Conservation (phyloP, 1,140 invertebrate species). For the Pristionchus pacificus region DNA sequence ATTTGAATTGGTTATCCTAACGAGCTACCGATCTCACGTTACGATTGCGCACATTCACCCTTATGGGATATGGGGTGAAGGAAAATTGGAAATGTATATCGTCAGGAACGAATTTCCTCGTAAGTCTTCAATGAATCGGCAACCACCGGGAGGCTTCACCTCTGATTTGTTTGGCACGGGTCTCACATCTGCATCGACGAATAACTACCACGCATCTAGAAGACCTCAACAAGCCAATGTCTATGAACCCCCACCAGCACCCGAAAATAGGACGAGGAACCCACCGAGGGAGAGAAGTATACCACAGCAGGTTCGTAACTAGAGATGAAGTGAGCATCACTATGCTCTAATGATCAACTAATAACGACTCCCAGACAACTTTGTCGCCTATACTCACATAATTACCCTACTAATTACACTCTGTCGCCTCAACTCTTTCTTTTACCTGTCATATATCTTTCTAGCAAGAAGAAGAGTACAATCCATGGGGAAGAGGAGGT, state of each 20-base stretch:
- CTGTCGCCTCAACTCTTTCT: neutral
- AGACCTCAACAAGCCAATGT: too few species aligned
- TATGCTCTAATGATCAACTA: neutral
- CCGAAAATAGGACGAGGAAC: too few species aligned
- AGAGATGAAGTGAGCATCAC: neutral
- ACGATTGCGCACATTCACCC: too few species aligned
- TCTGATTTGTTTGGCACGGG: too few species aligned
- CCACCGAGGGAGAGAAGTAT: too few species aligned
- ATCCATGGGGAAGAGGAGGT: constrained; percentile 17
- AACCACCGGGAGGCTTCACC: neutral
- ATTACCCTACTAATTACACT: neutral
- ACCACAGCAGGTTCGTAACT: neutral
- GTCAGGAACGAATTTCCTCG: neutral
- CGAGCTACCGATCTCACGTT: neutral
- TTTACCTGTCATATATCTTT: constrained; percentile 4
- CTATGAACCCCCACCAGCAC: too few species aligned
- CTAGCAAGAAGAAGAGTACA: constrained; percentile 5
- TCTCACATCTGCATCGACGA: too few species aligned
- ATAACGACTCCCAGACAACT: too few species aligned
- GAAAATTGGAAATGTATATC: neutral
- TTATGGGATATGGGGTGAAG: too few species aligned
- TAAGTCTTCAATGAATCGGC: neutral
- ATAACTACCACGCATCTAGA: too few species aligned
- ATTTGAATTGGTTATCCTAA: too few species aligned
- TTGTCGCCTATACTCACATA: too few species aligned